Evolutionary conservation across 2,113 vertebrate species (phyloP), one percentile per base, ranked within the genome.

Genomic region (Labrus mixtus): DNA sequence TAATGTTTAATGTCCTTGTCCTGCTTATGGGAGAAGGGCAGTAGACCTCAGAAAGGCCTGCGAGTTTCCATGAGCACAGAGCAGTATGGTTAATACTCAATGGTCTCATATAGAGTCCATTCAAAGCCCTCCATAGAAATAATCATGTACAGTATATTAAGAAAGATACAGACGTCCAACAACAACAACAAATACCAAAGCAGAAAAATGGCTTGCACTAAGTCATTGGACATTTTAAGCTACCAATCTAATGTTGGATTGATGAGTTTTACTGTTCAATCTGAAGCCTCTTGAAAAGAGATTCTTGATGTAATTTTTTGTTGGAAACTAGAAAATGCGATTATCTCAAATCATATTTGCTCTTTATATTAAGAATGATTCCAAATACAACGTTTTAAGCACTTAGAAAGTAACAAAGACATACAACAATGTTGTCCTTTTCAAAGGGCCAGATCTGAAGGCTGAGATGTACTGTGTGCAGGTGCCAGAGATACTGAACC

Each of bases 1-100:
- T 95, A 95, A 92, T 90, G 91, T 92, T 91, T 56, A 89, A 89
- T 89, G 91, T 92, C 88, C 91, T 92, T 83, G 83, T 94, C 93
- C 93, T 93, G 89, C 92, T 93, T 87, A 84, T 86, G 81, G 89
- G 81, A 88, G 80, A 84, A 85, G 90, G 89, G 80, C 90, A 79
- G 68, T 87, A 89, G 91, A 91, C 84, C 90, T 87, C 76, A 90
- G 82, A 90, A 88, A 84, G 92, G 83, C 93, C 91, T 84, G 91
- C 79, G 69, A 90, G 86, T 93, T 88, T 92, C 86, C 78, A 78
- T 90, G 79, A 87, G 92, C 85, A 78, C 81, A 87, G 83, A 89
- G 86, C 87, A 72, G 83, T 74, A 83, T 82, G 89, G 83, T 82
- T 67, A 54, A 84, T 74, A 89, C 90, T 87, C 86, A 83, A 46